Evolutionary conservation across 2,113 vertebrate species (phyloP).

Genomic region (Otolemur garnettii): DNA sequence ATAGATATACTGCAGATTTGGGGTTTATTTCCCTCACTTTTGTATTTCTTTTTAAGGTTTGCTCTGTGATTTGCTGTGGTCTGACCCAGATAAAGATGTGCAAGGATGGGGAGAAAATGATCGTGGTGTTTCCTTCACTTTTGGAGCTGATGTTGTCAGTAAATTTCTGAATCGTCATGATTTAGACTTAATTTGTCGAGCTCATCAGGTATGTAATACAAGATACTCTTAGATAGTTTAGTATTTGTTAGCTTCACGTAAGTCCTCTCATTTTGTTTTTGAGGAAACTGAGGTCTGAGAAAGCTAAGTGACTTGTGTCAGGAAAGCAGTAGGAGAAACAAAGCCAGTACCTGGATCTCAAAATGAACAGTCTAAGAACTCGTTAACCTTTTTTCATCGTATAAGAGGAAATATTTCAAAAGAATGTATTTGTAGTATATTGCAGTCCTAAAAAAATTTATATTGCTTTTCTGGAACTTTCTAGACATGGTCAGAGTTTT

Average conservation of each 20-base stretch:
- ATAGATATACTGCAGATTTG: not conserved
- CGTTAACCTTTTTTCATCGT: not conserved
- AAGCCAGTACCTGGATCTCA: not conserved
- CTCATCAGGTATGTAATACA: constrained; percentile 94
- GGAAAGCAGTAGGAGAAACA: not conserved
- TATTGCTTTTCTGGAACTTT: not conserved
- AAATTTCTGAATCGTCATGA: constrained; percentile 99
- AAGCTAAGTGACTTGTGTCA: not conserved
- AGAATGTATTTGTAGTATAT: not conserved
- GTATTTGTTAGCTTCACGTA: not conserved
- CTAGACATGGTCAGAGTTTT: not conserved
- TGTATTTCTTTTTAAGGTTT: constrained; percentile 89
- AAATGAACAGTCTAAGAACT: not conserved
- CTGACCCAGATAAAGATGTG: constrained; percentile 98
- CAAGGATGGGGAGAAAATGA: constrained; percentile 99
- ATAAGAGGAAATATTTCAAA: not conserved
- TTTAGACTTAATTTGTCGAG: constrained; percentile 99
- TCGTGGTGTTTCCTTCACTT: constrained; percentile 98
- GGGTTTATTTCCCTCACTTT: constrained; percentile 1
- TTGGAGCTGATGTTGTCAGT: constrained; percentile 99
- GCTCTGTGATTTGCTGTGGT: constrained; percentile 98
- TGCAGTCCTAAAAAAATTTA: constrained; percentile 15
- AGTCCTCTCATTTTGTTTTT: constrained; percentile 32
- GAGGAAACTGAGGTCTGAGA: not conserved
- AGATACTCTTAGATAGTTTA: constrained; percentile 29